phyloP scores from a whole-genome alignment of 2,113 vertebrate genomes.

The Connochaetes taurinus region DNA sequence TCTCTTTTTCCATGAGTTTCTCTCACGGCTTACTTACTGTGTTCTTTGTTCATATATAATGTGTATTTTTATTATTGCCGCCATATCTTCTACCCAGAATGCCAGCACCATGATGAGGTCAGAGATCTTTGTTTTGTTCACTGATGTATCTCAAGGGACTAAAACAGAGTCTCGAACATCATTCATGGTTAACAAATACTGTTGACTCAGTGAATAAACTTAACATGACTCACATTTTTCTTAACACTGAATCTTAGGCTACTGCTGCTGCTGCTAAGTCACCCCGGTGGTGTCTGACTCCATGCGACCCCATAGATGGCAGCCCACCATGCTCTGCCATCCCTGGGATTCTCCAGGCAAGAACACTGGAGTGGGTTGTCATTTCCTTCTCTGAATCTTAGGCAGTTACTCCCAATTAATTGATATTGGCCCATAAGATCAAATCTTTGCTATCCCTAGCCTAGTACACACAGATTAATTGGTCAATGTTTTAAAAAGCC shows the following conservation, averaged over 20 bases:
- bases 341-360: no score
- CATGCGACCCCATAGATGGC: fast-evolving
- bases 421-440: neutral
- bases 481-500: neutral
- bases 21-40: neutral
- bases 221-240: neutral
- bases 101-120: neutral
- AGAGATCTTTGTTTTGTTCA: neutral
- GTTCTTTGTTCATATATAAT: neutral
- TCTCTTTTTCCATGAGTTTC: neutral
- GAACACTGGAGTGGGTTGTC: no score
- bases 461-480: neutral
- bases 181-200: neutral
- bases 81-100: neutral
- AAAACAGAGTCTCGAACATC: neutral
- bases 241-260: neutral
- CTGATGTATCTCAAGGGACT: neutral
- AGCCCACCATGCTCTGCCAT: no score
- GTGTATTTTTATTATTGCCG: neutral
- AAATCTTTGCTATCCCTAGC: neutral
- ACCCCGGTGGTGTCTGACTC: no score
- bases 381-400: neutral
- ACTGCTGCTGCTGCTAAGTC: no score
- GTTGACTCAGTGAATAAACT: neutral
- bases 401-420: neutral